Percentiles rank a stretch among this genome's conserved stretches.
phyloP scores from a whole-genome alignment of 2,888 invertebrate species.

The Poecilobothrus nobilitatus region DNA sequence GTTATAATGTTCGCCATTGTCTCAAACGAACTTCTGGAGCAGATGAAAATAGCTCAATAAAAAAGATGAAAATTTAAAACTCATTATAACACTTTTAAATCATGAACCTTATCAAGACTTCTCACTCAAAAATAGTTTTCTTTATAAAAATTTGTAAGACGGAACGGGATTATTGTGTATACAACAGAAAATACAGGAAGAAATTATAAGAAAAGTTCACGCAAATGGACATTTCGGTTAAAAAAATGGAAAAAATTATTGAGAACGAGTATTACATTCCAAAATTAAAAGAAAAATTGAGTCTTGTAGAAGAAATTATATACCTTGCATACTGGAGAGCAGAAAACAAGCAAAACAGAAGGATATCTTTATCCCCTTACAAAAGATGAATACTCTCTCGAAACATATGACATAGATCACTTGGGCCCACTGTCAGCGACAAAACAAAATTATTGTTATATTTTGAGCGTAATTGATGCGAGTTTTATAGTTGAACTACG shows the following conservation, averaged over 20 bases:
- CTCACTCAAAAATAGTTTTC: no score
- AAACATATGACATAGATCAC: constrained; percentile 10
- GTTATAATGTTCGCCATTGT: no score
- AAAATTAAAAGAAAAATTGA: neutral
- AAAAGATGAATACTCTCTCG: constrained; percentile 27
- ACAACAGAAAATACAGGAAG: no score
- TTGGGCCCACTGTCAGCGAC: neutral
- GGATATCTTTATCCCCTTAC: constrained; percentile 31
- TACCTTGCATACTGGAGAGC: no score
- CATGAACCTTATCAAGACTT: no score
- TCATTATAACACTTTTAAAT: no score
- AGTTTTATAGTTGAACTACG: no score
- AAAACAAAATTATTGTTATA: constrained; percentile 7
- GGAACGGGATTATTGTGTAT: neutral
- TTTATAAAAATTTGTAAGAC: no score
- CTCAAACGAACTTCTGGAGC: no score
- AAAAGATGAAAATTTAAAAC: no score
- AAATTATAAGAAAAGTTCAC: neutral
- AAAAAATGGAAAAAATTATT: neutral
- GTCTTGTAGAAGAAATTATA: neutral
- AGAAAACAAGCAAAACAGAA: constrained; percentile 32
- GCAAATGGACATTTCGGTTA: neutral
- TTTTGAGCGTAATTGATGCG: no score
- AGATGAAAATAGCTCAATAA: no score
- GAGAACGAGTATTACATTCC: neutral